Base-by-base conservation (phyloP, 2,888 invertebrate genomes). In the Calliphora vomitoria region DNA sequence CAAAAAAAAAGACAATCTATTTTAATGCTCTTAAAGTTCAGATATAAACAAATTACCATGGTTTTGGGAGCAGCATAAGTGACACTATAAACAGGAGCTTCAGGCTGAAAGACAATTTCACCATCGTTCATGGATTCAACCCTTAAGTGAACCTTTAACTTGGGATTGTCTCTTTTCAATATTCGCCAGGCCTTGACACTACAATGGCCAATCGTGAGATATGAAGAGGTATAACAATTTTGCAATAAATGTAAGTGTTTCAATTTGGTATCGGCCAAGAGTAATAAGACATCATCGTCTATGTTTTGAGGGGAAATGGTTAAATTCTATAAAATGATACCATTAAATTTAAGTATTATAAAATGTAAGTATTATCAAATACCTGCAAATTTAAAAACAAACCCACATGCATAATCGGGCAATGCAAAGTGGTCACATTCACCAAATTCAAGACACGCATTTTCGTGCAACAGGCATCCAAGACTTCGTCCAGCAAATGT, bases 301-400 rank as follows among this genome's bases (percentile, higher is more conserved):
- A 97, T 94, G 93, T 96, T 97, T 93, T 97, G 96, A 4, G 96
- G 96, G 89, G 96, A 96, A 80, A 96, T 95, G 6, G 95, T 94
- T 74, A 96, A 92, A 88, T 95, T 94, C 96, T 96, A 13, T 88
- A 89, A 13, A 50, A 64, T 5, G 10, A 20, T 11, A n/a, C n/a
- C n/a, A n/a, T n/a, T n/a, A n/a, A n/a, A n/a, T n/a, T n/a, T n/a
- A n/a, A n/a, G n/a, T n/a, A n/a, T n/a, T n/a, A n/a, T n/a, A n/a
- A n/a, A n/a, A n/a, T n/a, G n/a, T n/a, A n/a, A n/a, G n/a, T n/a
- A n/a, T n/a, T n/a, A n/a, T n/a, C n/a, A n/a, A n/a, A 25, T 78
- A 96, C 96, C 91, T 95, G 94, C 80, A 98, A 94, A 92, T 97
- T 96, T 35, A 97, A 92, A 92, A 98, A 97, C 41, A 97, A 95